phyloP scores from a whole-genome alignment of 2,113 vertebrate genomes.

The Buteo buteo region DNA sequence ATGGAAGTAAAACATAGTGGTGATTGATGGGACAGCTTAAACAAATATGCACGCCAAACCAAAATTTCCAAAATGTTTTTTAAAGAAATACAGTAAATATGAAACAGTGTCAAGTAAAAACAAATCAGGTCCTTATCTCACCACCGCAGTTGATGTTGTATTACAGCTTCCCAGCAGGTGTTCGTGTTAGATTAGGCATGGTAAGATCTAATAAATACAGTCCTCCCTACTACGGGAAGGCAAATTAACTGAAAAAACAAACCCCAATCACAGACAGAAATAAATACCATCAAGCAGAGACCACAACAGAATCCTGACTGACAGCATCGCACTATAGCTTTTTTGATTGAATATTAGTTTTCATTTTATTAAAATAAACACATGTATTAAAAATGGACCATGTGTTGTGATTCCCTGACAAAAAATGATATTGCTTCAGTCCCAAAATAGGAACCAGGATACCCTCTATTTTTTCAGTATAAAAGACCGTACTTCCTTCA shows the following conservation, averaged over 20 bases:
- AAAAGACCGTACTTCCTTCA: neutral
- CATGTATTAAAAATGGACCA: neutral
- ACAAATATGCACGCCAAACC: neutral
- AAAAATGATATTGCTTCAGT: neutral
- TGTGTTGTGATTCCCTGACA: neutral
- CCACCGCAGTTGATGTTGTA: neutral
- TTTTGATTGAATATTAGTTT: neutral
- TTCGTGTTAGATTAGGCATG: neutral
- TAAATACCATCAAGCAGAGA: neutral
- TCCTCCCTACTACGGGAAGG: neutral
- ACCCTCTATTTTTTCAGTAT: neutral
- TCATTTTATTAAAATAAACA: constrained; percentile 32
- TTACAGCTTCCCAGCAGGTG: constrained; percentile 43
- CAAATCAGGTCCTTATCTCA: constrained; percentile 40
- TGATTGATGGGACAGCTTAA: neutral
- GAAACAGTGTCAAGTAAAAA: constrained; percentile 29
- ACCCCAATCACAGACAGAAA: neutral
- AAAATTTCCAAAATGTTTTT: neutral
- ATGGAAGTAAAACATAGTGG: neutral
- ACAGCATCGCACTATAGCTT: neutral
- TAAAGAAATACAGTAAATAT: constrained; percentile 18
- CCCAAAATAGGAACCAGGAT: constrained; percentile 3
- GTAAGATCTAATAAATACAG: constrained; percentile 1
- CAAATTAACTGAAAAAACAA: constrained; percentile 46
- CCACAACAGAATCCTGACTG: neutral